Conservation (phyloP, 2,888 invertebrate species). For the Sisyra terminalis region DNA sequence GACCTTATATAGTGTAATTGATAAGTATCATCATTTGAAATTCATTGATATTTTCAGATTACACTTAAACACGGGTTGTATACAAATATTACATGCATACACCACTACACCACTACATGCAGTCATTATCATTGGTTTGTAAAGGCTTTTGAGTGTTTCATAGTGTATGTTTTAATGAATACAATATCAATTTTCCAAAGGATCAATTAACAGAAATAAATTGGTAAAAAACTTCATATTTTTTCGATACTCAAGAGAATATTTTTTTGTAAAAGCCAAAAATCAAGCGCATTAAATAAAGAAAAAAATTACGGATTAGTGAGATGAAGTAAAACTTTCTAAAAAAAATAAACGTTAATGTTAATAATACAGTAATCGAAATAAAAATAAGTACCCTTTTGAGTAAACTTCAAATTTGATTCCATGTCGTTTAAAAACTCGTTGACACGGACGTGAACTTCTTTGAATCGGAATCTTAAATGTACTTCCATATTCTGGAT, state of each 20-base stretch:
- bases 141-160: too few species aligned
- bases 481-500: slow-evolving; percentile 73
- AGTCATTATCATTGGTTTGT: too few species aligned
- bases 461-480: slow-evolving; percentile 69
- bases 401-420: slow-evolving; percentile 86
- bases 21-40: too few species aligned
- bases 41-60: too few species aligned
- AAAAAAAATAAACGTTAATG: background rate
- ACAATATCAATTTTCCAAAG: too few species aligned
- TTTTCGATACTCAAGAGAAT: background rate
- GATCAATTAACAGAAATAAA: too few species aligned
- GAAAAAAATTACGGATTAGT: background rate
- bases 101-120: too few species aligned
- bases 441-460: slow-evolving; percentile 58
- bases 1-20: too few species aligned
- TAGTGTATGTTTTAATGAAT: too few species aligned
- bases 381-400: slow-evolving; percentile 52
- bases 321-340: background rate
- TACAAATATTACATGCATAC: too few species aligned
- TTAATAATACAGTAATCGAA: background rate
- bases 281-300: background rate
- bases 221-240: too few species aligned
- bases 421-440: slow-evolving; percentile 76
- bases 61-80: too few species aligned
- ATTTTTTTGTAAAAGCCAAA: background rate